Conservation (phyloP, 2,113 vertebrate species). For the Apteryx mantelli region DNA sequence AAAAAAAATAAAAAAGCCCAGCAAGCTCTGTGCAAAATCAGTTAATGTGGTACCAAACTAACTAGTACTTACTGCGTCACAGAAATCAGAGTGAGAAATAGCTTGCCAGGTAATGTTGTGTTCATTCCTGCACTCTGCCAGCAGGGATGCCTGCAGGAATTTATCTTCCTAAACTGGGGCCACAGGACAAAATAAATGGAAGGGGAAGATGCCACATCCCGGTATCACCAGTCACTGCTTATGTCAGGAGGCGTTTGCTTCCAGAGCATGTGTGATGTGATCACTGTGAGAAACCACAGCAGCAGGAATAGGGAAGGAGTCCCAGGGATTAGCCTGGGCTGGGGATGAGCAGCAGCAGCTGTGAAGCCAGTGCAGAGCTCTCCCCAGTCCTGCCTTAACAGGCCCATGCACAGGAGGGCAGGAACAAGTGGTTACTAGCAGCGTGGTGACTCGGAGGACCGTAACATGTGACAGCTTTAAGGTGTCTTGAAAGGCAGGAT, state of each 20-base stretch:
- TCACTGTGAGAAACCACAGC: background rate
- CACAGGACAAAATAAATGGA: background rate
- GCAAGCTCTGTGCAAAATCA: background rate
- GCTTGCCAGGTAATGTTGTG: background rate
- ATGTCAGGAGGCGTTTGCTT: background rate
- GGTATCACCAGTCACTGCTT: background rate
- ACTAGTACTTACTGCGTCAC: background rate
- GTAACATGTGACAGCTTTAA: background rate
- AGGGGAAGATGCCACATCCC: too few species aligned
- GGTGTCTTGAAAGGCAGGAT: background rate
- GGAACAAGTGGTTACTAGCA: background rate
- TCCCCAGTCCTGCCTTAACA: background rate
- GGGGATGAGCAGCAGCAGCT: background rate
- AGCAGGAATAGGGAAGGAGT: background rate
- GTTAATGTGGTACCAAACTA: background rate
- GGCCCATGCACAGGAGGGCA: fast-evolving
- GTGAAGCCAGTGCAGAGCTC: background rate
- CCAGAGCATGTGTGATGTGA: background rate
- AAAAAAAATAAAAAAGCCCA: background rate
- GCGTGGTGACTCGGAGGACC: fast-evolving
- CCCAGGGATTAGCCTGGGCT: background rate
- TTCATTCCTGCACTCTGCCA: background rate
- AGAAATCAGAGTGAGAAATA: background rate
- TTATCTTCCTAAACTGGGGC: background rate
- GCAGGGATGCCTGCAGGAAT: background rate